Evolutionary conservation across 2,888 invertebrate genomes (phyloP), one percentile per base, ranked within the genome.

Genomic region (Saturnia pavonia): DNA sequence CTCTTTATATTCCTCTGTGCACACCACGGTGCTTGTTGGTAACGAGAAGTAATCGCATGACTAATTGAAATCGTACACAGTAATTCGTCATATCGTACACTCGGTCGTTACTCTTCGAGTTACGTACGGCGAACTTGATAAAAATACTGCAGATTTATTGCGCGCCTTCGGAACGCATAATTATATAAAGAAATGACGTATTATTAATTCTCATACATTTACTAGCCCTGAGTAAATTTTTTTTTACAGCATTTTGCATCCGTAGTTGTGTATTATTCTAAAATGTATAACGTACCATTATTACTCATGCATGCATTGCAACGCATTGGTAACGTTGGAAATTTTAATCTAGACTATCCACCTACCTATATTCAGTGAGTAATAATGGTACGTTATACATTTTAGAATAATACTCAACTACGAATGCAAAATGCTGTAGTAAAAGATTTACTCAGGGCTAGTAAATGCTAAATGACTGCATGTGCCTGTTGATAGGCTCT

Each of bases 11-110:
- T 75, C 74, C 70, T 75, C 74, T 73, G 74, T 69, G 71, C 69
- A 68, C 70, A 74, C 68, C 74, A 76, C 77, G 75, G 82, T 87
- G 86, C 87, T 86, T 87, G 86, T 87, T 86, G 84, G 85, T 89
- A 90, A 88, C 87, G 85, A 89, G 88, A 88, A 88, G 83, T 86
- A 87, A 88, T 87, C 84, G 79, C 78, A 83, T 88, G 88, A 89
- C 85, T 89, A 87, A 90, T 89, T 88, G 86, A 79, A 83, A 82
- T 82, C 78, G 80, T 84, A 81, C 81, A 75, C 76, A 79, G 82
- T 82, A 79, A 85, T 86, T 80, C 84, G 81, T 86, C 87, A 84
- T 82, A 82, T 78, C 74, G 78, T 77, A 74, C 79, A 75, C 73
- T 72, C 75, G 66, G 78, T 79, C 80, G 77, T 78, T 81, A 81